Conservation (phyloP, 2,113 vertebrate genomes). For the Podarcis muralis region DNA sequence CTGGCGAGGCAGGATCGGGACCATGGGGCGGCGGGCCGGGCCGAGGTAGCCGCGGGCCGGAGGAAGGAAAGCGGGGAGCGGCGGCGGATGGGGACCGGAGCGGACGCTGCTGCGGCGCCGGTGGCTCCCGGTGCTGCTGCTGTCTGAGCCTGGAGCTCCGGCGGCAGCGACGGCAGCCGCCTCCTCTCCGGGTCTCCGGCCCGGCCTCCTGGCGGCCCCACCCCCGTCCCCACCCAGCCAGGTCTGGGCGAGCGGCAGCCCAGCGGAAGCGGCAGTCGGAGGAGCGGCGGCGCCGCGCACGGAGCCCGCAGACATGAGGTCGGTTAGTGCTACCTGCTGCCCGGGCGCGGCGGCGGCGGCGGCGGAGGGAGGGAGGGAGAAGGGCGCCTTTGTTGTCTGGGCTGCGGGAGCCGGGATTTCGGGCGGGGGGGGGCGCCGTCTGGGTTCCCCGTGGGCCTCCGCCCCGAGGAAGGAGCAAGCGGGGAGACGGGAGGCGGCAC, state of each 20-base stretch:
- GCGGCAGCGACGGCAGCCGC: neutral
- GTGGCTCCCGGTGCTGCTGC: neutral
- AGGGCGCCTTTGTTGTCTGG: neutral
- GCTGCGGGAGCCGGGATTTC: neutral
- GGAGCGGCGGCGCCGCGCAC: neutral
- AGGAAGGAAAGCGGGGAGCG: neutral
- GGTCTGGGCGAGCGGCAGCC: neutral
- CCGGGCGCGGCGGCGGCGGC: neutral
- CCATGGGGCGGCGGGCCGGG: neutral
- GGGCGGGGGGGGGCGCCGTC: neutral
- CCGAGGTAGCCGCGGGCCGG: neutral
- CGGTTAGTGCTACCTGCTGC: neutral
- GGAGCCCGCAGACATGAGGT: conserved; percentile 19
- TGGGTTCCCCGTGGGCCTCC: neutral
- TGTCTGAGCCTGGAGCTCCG: neutral
- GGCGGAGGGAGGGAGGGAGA: too few relatives aligned
- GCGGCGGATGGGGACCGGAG: too few relatives aligned
- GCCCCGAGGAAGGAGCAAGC: neutral
- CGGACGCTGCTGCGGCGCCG: neutral
- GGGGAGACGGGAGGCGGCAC: neutral
- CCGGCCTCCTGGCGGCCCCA: conserved; percentile 8
- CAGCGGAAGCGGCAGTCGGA: conserved; percentile 41
- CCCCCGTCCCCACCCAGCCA: conserved; percentile 20
- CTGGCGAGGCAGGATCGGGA: neutral
- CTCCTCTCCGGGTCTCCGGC: conserved; percentile 37